Base-by-base conservation (phyloP, 1,140 invertebrate species). In the Daktulosphaira vitifoliae region DNA sequence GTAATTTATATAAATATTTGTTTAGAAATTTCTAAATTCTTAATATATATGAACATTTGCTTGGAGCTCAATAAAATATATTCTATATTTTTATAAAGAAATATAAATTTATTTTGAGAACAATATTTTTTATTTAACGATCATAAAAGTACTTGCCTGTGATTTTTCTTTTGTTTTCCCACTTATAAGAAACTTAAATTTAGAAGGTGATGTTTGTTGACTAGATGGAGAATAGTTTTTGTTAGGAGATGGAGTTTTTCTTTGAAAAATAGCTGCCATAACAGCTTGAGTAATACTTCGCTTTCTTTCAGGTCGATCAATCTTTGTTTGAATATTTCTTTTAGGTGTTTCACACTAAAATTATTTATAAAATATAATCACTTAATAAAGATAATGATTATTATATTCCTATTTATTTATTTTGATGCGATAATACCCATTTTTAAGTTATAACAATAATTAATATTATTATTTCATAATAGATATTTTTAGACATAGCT, bases 231-330 rank as follows among this genome's bases (percentile, higher is more conserved):
- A 62, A 48, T 16, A 39, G 15, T 29, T 62, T 33, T 62, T 62
- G 26, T 33, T 62, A 22, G 42, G 42, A 15, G 56, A 62, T 20
- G 37, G 54, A 42, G 26, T 33, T 46, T 62, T 62, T 6, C 46
- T 62, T 33, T 62, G 56, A 46, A 62, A 62, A 46, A 62, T 33
- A 33, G 56, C 56, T 26, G 56, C 56, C 42, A 62, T 62, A 22
- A 62, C 56, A 15, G 56, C 22, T 62, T 62, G 42, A 20, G 56
- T 48, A 22, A 62, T 62, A 62, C 56, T 62, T n/a, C 56, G 56
- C 15, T 62, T 62, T 20, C 42, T 18, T 62, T 62, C 56, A 20
- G 42, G 42, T 2, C 42, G 42, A 62, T 62, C 56, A 33, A 20
- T 46, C 8, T 46, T 59, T 20, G 20, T 62, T 46, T 48, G 42